Evolutionary conservation across 2,888 invertebrate genomes (phyloP).

Genomic region (Epicampocera succincta): DNA sequence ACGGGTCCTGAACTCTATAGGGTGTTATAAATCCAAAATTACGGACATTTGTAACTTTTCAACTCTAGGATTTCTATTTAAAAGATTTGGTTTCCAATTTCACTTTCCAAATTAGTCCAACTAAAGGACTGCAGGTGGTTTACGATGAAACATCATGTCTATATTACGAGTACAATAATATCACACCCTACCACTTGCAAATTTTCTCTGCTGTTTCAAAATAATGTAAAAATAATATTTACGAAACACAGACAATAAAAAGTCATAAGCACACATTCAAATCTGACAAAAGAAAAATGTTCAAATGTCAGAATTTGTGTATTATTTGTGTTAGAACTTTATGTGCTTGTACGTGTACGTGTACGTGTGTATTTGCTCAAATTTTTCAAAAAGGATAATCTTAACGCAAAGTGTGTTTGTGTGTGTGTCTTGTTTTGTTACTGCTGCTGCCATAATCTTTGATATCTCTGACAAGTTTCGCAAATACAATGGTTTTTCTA

Average conservation of each 20-base stretch:
- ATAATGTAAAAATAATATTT: constrained; percentile 36
- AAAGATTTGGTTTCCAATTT: too few species aligned
- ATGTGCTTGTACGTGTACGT: background rate
- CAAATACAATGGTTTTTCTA: constrained; percentile 23
- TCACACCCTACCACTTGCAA: background rate
- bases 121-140: too few species aligned
- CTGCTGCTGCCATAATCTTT: background rate
- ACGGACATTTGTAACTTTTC: too few species aligned
- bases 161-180: too few species aligned
- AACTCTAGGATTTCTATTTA: too few species aligned
- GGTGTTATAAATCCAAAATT: too few species aligned
- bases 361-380: constrained; percentile 24
- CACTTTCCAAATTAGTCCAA: too few species aligned
- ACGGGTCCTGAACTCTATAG: background rate
- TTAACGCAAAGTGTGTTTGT: constrained; percentile 50
- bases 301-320: constrained; percentile 73
- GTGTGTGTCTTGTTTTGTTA: background rate
- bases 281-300: constrained; percentile 78
- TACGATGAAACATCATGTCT: too few species aligned
- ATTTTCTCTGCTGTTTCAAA: constrained; percentile 11
- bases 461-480: constrained; percentile 32
- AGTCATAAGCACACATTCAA: constrained; percentile 70
- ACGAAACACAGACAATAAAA: constrained; percentile 59
- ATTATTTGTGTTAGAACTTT: constrained; percentile 50
- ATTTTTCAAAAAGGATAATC: constrained; percentile 66